A percentile compares a stretch with the other conserved stretches of the same genome.
phyloP scores from a whole-genome alignment of 2,797 vertebrate genomes.

The Lepus oiostolus region DNA sequence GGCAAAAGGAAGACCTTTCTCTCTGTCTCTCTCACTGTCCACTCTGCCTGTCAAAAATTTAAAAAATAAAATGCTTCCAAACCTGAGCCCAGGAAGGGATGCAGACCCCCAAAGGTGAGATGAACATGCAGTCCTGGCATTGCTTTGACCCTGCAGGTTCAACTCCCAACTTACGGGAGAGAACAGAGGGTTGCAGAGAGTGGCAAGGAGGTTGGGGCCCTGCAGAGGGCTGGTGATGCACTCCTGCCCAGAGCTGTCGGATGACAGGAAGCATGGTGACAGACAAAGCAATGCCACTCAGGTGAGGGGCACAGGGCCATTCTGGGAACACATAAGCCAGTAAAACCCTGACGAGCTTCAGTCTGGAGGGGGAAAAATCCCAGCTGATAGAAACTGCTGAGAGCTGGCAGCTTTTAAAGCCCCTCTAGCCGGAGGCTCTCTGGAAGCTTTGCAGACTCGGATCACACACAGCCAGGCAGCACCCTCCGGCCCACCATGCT shows the following conservation, averaged over 20 bases:
- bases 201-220: background rate
- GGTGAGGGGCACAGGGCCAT: background rate
- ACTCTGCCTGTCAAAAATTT: no score
- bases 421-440: slow-evolving; percentile 64
- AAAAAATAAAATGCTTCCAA: slow-evolving; percentile 5
- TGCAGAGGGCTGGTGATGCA: background rate
- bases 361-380: slow-evolving; percentile 5
- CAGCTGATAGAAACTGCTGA: slow-evolving; percentile 70
- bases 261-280: background rate
- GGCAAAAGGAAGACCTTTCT: no score
- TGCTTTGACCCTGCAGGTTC: background rate
- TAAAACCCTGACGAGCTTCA: slow-evolving; percentile 56
- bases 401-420: slow-evolving; percentile 73
- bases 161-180: background rate
- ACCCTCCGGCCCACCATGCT: background rate
- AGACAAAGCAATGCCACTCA: background rate
- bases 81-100: background rate
- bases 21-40: no score
- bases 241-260: background rate
- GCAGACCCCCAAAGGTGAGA: background rate
- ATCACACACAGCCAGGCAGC: slow-evolving; percentile 50
- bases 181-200: background rate
- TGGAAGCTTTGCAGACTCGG: slow-evolving; percentile 67
- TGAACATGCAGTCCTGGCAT: background rate
- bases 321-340: slow-evolving; percentile 59